phyloP scores from a whole-genome alignment of 2,888 invertebrate genomes.

The Nemapogon koenigi region DNA sequence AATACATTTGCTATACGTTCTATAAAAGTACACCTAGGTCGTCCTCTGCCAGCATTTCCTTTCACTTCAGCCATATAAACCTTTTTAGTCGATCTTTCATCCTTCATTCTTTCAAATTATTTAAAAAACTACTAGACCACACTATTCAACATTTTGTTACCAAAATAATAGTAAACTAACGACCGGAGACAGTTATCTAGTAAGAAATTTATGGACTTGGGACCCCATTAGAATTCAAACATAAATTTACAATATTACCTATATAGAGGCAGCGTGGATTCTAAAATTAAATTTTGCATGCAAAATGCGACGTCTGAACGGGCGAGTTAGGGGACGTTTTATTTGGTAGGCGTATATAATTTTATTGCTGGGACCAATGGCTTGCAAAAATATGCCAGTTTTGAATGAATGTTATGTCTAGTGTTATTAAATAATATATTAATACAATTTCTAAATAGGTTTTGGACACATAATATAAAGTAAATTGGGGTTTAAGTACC shows the following conservation, averaged over 20 bases:
- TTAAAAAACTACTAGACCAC: not conserved
- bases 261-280: conserved; percentile 55
- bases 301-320: conserved; percentile 27
- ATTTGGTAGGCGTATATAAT: conserved; percentile 66
- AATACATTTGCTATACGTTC: too few species aligned
- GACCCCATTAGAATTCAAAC: conserved; percentile 45
- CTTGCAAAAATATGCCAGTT: conserved; percentile 48
- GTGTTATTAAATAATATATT: too few species aligned
- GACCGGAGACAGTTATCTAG: conserved; percentile 11
- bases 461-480: too few species aligned
- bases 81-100: not conserved
- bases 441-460: too few species aligned
- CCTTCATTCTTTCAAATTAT: not conserved
- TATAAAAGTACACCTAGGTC: too few species aligned
- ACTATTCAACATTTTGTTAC: not conserved
- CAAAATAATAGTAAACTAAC: conserved; percentile 4
- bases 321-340: conserved; percentile 31
- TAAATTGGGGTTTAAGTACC: too few species aligned
- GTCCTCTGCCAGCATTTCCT: too few species aligned
- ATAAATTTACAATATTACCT: conserved; percentile 27
- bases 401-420: too few species aligned
- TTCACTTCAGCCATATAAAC: too few species aligned
- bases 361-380: conserved; percentile 61
- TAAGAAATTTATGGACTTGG: conserved; percentile 40
- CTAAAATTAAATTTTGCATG: conserved; percentile 64